Conservation (phyloP, 2,888 invertebrate genomes). For the Aphrophora alni region DNA sequence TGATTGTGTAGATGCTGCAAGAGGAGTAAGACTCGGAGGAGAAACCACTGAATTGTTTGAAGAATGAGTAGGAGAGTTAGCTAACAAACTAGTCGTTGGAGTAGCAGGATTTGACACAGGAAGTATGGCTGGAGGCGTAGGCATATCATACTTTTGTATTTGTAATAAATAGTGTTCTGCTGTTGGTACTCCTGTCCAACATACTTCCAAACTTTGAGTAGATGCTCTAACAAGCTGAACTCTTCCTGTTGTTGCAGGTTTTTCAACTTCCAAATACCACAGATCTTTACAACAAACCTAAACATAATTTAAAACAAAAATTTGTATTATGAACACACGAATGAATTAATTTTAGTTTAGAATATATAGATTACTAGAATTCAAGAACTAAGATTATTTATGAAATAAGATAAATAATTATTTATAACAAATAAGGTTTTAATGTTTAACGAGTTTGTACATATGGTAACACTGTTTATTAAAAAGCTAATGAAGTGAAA, state of each 20-base stretch:
- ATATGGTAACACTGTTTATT: no score
- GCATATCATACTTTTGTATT: constrained; percentile 67
- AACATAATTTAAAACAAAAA: not conserved
- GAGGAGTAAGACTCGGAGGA: constrained; percentile 7
- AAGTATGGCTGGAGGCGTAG: constrained; percentile 55
- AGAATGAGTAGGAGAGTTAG: constrained; percentile 9
- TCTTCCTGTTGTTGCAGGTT: constrained; percentile 87
- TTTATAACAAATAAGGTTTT: no score
- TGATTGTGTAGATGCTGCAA: not conserved
- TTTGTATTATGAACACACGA: not conserved
- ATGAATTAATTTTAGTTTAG: no score
- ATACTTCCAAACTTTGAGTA: constrained; percentile 92
- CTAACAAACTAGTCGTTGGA: constrained; percentile 1
- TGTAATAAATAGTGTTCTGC: constrained; percentile 93
- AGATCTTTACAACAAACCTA: constrained; percentile 94
- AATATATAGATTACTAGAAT: no score
- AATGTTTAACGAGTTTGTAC: no score
- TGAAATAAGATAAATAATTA: no score
- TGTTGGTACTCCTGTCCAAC: constrained; percentile 90
- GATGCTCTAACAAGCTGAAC: constrained; percentile 95
- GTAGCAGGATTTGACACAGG: not conserved
- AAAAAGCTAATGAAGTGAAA: no score
- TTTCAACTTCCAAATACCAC: constrained; percentile 94
- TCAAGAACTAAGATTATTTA: no score
- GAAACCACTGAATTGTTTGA: not conserved